Base-by-base conservation (phyloP, 2,888 invertebrate genomes). In the Agelastica alni region DNA sequence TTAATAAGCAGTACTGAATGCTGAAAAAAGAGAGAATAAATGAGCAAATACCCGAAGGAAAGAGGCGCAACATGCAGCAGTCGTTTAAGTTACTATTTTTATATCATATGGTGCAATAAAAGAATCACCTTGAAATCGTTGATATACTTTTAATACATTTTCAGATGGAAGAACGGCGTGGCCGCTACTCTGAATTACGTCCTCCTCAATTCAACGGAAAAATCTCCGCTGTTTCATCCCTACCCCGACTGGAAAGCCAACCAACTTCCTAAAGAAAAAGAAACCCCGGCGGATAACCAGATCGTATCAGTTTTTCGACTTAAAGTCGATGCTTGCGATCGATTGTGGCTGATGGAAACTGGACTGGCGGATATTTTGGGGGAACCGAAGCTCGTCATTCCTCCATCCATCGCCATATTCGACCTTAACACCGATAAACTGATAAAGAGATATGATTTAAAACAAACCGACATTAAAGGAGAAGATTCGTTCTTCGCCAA, bases 341-440 rank as follows among this genome's bases (percentile, higher is more conserved):
- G 92, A 36, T 80, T 92, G 5, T 92, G 92, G 91, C 86, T 89
- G 3, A 81, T 92, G 76, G 91, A 92, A 70, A 86, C 89, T 0
- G 92, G 91, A 47, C 75, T 89, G 28, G 85, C 87, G 32, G 88
- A 91, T 70, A 88, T 91, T 74, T 77, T 85, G 44, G 90, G 89
- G 70, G 76, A 76, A 18, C 78, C 81, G 28, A 84, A 85, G 61
- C 86, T 80, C 79, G 80, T 82, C 12, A 78, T 82, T 1, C 84
- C 83, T 2, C 84, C 86, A 4, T 83, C 87, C 0, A 79, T 90
- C 34, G 83, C 85, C 1, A 82, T 89, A 51, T 89, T 85, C 65
- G 90, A 91, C 69, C 77, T 92, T 51, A 89, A 87, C 59, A 91
- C 88, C 0, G 86, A 92, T 70, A 78, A 83, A 70, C 77, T 91